Base-by-base conservation (phyloP, 1,140 invertebrate genomes). In the Drosophila asahinai region DNA sequence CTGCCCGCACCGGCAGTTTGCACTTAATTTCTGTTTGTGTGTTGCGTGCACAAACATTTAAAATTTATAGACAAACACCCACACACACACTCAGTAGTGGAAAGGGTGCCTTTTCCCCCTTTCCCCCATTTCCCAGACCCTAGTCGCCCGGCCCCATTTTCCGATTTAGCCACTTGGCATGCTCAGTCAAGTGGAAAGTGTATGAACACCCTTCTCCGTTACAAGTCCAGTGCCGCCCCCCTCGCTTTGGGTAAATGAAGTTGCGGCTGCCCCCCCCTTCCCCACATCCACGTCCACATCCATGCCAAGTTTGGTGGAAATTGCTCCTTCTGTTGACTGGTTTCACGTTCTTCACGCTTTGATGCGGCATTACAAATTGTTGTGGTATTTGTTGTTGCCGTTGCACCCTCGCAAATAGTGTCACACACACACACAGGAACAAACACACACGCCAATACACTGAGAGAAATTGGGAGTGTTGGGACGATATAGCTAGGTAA, bases 321-420 rank as follows among this genome's bases (percentile, higher is more conserved):
- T 66, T 30, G 62, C 48, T 70, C 63, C 63, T 68, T 71, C 67
- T 71, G 63, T 54, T 38, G 67, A 71, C 67, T 71, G 67, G 63
- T 71, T 60, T 68, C 67, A 68, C 67, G 67, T 68, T 71, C 64
- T 73, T 73, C 70, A 73, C 55, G 70, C 70, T 73, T 73, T 73
- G 67, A 73, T 73, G 70, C 70, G 70, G 70, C 70, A 73, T 73
- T 73, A 73, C 70, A 73, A 75, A 75, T 74, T 76, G 71, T 74
- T 75, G 72, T 75, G 71, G 70, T 72, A 73, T 73, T 73, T 72
- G 70, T 72, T 73, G 70, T 71, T 72, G 52, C 52, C 68, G 52
- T 42, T 73, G 70, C 70, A 73, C 70, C 70, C 70, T 73, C 67
- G 70, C 70, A 73, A 73, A 72, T 73, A 73, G 70, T 73, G 55